Percentiles rank a stretch among this genome's conserved stretches.
These are phyloP conservation scores for Semnornis frantzii DNA, from an alignment of 2,113 vertebrate species.

Conservation along the genomic window DNA sequence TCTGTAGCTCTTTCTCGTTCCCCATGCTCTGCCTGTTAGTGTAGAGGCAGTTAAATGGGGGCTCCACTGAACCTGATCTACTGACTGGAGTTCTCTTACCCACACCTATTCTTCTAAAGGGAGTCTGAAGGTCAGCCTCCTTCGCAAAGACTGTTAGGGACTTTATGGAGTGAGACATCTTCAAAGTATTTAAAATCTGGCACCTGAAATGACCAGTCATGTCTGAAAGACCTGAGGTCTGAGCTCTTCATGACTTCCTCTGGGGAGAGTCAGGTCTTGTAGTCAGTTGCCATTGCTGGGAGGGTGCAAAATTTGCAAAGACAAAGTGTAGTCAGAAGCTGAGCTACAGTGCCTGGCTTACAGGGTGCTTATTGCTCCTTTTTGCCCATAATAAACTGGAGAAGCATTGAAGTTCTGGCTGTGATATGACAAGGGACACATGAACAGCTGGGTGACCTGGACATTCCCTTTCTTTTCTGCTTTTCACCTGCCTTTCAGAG, in stretches of 20 bases:
- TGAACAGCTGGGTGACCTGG: rapidly evolving
- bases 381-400: background rate
- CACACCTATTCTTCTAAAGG: background rate
- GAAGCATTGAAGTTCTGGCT: background rate
- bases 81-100: too few species aligned
- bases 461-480: background rate
- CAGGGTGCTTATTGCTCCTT: background rate
- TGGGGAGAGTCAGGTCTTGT: background rate
- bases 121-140: background rate
- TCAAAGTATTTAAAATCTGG: background rate
- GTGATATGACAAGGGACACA: background rate
- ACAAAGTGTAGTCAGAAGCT: background rate
- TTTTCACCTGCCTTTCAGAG: background rate
- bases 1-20: too few species aligned
- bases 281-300: background rate
- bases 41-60: too few species aligned
- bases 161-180: background rate
- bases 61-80: too few species aligned
- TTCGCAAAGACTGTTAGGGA: background rate
- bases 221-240: background rate
- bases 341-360: background rate
- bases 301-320: background rate
- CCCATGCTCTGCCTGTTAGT: too few species aligned
- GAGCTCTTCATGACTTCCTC: rapidly evolving
- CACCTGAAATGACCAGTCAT: background rate